These are phyloP conservation scores for Macrobrachium rosenbergii DNA, from an alignment of 1,140 invertebrate genomes.

Conservation along the genomic window DNA sequence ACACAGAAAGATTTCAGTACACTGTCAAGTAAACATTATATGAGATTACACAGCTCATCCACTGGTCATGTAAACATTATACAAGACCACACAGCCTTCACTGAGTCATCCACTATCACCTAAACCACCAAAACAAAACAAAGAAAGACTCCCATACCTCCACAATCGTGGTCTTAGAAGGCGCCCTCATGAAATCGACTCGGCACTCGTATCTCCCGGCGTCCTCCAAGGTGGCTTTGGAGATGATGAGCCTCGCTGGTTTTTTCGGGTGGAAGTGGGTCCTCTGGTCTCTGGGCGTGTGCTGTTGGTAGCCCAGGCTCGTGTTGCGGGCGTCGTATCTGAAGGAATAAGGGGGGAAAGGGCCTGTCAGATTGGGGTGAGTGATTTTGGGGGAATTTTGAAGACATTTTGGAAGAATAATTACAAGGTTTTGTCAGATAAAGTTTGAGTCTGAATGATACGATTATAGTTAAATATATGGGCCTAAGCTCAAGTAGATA, in stretches of 20 bases:
- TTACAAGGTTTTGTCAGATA: no score
- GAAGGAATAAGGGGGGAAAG: background rate
- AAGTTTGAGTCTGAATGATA: no score
- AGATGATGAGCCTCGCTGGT: slow-evolving; percentile 44
- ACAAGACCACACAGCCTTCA: no score
- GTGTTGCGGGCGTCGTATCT: slow-evolving; percentile 63
- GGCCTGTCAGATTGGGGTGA: no score
- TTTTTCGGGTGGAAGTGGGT: slow-evolving; percentile 45
- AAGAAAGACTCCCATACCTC: slow-evolving; percentile 21
- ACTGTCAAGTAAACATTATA: no score
- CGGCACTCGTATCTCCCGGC: slow-evolving; percentile 54
- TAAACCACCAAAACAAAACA: background rate
- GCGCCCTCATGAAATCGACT: slow-evolving; percentile 56
- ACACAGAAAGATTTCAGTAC: no score
- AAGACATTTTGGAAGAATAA: no score
- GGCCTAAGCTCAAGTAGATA: no score
- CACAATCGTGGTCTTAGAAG: slow-evolving; percentile 43
- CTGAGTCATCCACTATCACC: no score
- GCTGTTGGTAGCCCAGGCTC: slow-evolving; percentile 49
- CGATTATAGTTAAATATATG: no score
- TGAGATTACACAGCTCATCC: no score
- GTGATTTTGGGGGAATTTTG: background rate
- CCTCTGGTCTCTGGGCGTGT: slow-evolving; percentile 51
- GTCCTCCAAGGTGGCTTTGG: slow-evolving; percentile 39
- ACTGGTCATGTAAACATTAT: no score